A percentile compares a stretch with the other conserved stretches of the same genome.
These are phyloP conservation scores for Halcyon senegalensis DNA, from an alignment of 2,113 vertebrate genomes.

Conservation along the genomic window DNA sequence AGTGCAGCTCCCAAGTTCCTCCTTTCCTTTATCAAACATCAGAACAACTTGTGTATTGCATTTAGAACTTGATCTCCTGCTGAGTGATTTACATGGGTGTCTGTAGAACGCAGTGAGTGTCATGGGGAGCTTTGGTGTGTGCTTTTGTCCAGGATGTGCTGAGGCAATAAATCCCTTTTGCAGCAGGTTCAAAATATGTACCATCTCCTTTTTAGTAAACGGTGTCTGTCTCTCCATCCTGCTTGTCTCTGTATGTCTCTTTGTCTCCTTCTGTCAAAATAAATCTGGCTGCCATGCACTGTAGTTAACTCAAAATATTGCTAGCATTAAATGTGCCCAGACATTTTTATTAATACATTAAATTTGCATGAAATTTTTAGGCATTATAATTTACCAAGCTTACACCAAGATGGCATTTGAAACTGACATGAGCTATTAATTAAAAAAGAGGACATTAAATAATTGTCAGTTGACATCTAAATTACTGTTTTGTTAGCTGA, in stretches of 20 bases:
- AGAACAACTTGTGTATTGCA: neutral
- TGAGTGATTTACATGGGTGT: neutral
- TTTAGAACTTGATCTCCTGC: neutral
- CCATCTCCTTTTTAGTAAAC: neutral
- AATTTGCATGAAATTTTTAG: slow-evolving; percentile 62
- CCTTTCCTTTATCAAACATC: neutral
- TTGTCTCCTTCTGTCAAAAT: slow-evolving; percentile 57
- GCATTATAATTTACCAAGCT: slow-evolving; percentile 65
- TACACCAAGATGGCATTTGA: slow-evolving; percentile 59
- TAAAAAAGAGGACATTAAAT: slow-evolving; percentile 50
- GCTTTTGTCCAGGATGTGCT: neutral
- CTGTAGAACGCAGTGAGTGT: neutral
- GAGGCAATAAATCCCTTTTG: neutral
- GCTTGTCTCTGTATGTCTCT: neutral
- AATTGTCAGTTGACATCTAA: slow-evolving; percentile 50
- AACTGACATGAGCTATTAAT: slow-evolving; percentile 65
- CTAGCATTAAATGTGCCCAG: slow-evolving; percentile 62
- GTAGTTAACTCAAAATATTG: slow-evolving; percentile 71
- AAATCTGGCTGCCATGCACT: slow-evolving; percentile 53
- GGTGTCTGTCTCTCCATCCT: neutral
- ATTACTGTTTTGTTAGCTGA: slow-evolving; percentile 45
- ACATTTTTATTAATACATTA: slow-evolving; percentile 74
- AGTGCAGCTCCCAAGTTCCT: neutral
- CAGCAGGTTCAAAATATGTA: neutral
- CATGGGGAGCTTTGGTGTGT: neutral